Conservation (phyloP, 2,888 invertebrate species). For the Parapristionchus giblindavisi region DNA sequence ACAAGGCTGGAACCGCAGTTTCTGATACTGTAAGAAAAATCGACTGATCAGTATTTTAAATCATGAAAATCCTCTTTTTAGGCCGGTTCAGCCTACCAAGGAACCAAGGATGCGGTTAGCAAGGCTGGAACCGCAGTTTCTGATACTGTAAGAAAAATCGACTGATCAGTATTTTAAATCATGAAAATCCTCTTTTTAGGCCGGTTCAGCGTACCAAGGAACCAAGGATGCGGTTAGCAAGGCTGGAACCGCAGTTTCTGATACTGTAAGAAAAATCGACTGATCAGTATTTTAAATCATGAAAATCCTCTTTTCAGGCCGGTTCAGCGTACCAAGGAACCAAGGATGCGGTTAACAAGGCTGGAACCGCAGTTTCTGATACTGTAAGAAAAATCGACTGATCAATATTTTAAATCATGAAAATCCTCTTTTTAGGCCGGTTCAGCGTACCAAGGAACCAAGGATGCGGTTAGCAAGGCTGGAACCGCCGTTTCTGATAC, state of each 20-base stretch:
- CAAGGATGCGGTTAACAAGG: constrained; percentile 13
- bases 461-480: background rate
- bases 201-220: too few species aligned
- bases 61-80: background rate
- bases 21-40: background rate
- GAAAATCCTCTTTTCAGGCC: background rate
- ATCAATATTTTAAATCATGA: too few species aligned
- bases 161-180: background rate
- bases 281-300: too few species aligned
- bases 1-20: background rate
- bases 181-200: background rate
- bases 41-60: background rate
- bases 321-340: too few species aligned
- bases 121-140: background rate
- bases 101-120: constrained; percentile 8
- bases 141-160: background rate
- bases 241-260: constrained; percentile 10
- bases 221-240: constrained; percentile 15
- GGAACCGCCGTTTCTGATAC: constrained; percentile 25
- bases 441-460: constrained; percentile 15
- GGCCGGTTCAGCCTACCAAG: background rate
- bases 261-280: background rate
- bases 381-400: too few species aligned
- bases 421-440: background rate
- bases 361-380: constrained; percentile 14